Base-by-base conservation (phyloP, 2,888 invertebrate species). In the Copidosoma aretas region DNA sequence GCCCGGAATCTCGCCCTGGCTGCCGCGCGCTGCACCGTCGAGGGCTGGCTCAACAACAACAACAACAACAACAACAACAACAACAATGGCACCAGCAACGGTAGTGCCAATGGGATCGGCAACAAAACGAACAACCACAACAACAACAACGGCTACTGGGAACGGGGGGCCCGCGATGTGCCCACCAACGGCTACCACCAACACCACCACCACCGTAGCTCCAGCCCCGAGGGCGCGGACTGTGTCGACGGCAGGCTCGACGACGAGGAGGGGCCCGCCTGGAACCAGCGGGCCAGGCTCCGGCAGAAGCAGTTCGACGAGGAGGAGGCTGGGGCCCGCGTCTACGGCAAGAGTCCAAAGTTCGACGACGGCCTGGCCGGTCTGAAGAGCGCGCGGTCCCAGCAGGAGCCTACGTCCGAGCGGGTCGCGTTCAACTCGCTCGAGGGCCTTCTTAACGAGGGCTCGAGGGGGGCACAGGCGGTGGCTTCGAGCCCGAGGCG, bases 1-100 rank as follows among this genome's bases (percentile, higher is more conserved):
- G 85, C 85, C 41, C 82, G 87, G 69, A 86, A 86, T 74, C 78
- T 86, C 72, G 87, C 87, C 21, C 76, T 87, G 75, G 86, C 86
- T 60, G 85, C 84, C 51, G 86, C 86, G 67, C 85, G 86, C 73
- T 86, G 84, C 72, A 86, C 86, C 56, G 86, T 87, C 68, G 86
- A 86, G 76, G 86, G 85, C 52, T 87, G 87, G 87, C 79, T 87
- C 73, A 70, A 70, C 1, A 86, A 86, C 43, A 85, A 86, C 72
- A 86, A 85, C 46, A 86, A 86, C 75, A 86, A 86, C 52, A 85
- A 84, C 65, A 71, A 68, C 52, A 66, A 66, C 32, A 32, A 32
- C 32, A 32, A 3, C 32, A 32, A 32, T 3, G 8, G 32, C 32
- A 25, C 32, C 21, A 86, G 86, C 41, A 85, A 86, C 71, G 86